These are phyloP conservation scores for Sceloporus undulatus DNA, from an alignment of 2,113 vertebrate genomes.

Conservation along the genomic window DNA sequence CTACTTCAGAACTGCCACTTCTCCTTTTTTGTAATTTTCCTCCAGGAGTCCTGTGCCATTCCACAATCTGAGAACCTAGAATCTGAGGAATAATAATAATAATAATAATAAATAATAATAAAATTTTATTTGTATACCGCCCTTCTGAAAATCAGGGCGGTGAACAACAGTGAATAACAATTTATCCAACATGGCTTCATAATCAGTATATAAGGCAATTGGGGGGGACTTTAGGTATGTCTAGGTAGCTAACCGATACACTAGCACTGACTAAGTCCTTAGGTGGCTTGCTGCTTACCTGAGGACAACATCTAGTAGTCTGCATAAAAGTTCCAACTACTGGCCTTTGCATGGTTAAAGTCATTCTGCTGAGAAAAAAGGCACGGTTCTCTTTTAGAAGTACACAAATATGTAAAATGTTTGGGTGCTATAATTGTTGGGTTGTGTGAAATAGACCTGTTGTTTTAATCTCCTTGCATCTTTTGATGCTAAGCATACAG, in stretches of 20 bases:
- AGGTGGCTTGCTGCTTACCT: not conserved
- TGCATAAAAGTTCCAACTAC: no score
- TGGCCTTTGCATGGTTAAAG: not conserved
- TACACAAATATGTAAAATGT: not conserved
- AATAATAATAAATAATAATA: no score
- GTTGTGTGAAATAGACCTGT: not conserved
- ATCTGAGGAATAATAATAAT: not conserved
- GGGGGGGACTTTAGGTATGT: not conserved
- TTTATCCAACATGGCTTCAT: not conserved
- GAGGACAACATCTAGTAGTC: not conserved
- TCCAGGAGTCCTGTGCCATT: not conserved
- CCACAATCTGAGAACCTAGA: not conserved
- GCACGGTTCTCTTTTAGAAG: not conserved
- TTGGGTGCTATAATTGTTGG: not conserved
- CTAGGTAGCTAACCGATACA: not conserved
- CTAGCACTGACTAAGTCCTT: not conserved
- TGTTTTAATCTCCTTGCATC: not conserved
- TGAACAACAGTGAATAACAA: no score
- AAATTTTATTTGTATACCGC: no score
- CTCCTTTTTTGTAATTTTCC: not conserved
- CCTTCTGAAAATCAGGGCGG: no score
- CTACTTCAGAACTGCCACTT: not conserved
- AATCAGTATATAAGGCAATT: not conserved
- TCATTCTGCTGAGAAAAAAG: not conserved
- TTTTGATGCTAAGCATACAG: conserved; percentile 2